phyloP scores from a whole-genome alignment of 2,797 vertebrate genomes.

The Labeo calbasu region DNA sequence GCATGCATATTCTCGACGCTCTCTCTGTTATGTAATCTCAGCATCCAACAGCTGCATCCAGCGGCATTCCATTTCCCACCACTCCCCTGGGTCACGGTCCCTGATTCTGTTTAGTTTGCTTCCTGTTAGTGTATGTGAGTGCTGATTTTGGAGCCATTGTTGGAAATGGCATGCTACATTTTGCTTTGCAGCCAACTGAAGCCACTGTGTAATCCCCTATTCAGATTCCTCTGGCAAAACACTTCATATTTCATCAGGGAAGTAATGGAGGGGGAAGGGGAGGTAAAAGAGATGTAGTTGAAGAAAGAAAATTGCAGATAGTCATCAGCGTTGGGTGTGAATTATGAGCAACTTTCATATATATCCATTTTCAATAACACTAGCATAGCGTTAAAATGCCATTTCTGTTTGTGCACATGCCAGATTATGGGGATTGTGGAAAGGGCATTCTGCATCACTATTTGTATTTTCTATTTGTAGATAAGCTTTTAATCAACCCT shows the following conservation, averaged over 20 bases:
- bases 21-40: slow-evolving; percentile 31
- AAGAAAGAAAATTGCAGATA: neutral
- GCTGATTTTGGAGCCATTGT: slow-evolving; percentile 57
- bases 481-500: slow-evolving; percentile 22
- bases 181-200: slow-evolving; percentile 49
- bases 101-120: slow-evolving; percentile 32
- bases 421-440: slow-evolving; percentile 18
- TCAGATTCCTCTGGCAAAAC: slow-evolving; percentile 35
- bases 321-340: neutral
- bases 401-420: neutral
- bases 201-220: slow-evolving; percentile 42
- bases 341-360: neutral
- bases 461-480: slow-evolving; percentile 25
- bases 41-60: slow-evolving; percentile 47
- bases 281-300: neutral
- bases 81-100: slow-evolving; percentile 28
- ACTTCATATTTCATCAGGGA: slow-evolving; percentile 42
- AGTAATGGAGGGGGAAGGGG: slow-evolving; percentile 20
- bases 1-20: slow-evolving; percentile 23
- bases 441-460: slow-evolving; percentile 23
- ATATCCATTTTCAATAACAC: neutral
- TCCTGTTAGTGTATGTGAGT: slow-evolving; percentile 49
- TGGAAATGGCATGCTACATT: slow-evolving; percentile 51
- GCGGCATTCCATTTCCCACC: slow-evolving; percentile 32
- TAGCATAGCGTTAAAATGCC: neutral